Conservation (phyloP, 2,113 vertebrate genomes). For the Otolemur garnettii region DNA sequence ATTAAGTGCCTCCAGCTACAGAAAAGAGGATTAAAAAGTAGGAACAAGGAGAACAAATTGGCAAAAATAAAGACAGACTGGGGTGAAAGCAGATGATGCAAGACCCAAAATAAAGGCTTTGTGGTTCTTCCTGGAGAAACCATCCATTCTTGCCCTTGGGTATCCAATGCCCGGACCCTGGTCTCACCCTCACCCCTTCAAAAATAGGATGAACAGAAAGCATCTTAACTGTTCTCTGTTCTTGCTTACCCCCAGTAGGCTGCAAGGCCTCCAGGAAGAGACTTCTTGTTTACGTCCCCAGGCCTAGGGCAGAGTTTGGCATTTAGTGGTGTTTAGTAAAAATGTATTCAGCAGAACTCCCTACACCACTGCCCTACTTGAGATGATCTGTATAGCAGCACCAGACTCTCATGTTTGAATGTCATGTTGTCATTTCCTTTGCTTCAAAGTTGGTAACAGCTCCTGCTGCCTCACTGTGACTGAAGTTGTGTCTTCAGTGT, state of each 20-base stretch:
- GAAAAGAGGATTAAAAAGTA: not conserved
- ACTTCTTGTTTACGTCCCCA: not conserved
- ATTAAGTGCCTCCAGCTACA: not conserved
- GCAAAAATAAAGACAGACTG: not conserved
- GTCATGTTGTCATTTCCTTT: not conserved
- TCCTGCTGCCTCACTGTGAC: not conserved
- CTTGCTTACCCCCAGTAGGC: not conserved
- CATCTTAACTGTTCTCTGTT: not conserved
- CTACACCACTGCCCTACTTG: not conserved
- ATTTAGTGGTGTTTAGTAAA: not conserved
- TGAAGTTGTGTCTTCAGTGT: not conserved
- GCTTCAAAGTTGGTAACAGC: not conserved
- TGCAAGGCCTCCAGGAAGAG: not conserved
- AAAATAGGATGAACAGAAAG: not conserved
- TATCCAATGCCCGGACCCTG: not conserved
- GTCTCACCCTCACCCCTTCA: not conserved
- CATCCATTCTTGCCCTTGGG: not conserved
- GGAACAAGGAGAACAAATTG: not conserved
- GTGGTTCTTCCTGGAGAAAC: not conserved
- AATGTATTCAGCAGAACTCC: not conserved
- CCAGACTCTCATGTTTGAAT: not conserved
- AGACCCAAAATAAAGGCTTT: not conserved
- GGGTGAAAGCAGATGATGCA: not conserved
- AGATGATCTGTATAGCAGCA: not conserved
- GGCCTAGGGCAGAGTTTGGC: not conserved